Conservation (phyloP, 2,113 vertebrate genomes). For the Gopherus flavomarginatus region DNA sequence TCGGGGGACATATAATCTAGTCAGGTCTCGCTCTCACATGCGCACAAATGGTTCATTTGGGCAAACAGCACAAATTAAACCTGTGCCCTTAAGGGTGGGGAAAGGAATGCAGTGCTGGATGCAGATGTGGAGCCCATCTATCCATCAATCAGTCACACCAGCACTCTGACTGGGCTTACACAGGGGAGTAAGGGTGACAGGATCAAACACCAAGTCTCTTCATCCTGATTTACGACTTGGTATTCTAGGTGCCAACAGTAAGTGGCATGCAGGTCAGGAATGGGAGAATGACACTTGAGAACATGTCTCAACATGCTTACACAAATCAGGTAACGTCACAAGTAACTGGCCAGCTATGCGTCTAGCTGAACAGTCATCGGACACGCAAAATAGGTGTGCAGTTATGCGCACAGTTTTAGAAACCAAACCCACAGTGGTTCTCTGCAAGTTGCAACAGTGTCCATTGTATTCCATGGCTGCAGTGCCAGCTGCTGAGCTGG, state of each 20-base stretch:
- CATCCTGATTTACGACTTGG: not conserved
- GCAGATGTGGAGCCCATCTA: too few species aligned
- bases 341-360: not conserved
- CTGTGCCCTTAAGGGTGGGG: rapidly evolving
- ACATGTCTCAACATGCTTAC: not conserved
- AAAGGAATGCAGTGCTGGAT: not conserved
- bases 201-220: not conserved
- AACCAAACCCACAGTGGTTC: not conserved
- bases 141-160: not conserved
- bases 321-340: not conserved
- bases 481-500: not conserved
- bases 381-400: not conserved
- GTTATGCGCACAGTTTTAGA: not conserved
- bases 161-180: not conserved
- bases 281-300: not conserved
- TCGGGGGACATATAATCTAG: constrained; percentile 2
- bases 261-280: not conserved
- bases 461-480: not conserved
- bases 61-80: not conserved
- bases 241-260: not conserved
- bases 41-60: constrained; percentile 35
- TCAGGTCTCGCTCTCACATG: not conserved
- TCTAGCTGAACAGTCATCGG: not conserved
- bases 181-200: not conserved
- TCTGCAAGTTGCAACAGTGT: not conserved